Evolutionary conservation across 1,140 invertebrate species (phyloP).

Genomic region (Kradibia gibbosae): DNA sequence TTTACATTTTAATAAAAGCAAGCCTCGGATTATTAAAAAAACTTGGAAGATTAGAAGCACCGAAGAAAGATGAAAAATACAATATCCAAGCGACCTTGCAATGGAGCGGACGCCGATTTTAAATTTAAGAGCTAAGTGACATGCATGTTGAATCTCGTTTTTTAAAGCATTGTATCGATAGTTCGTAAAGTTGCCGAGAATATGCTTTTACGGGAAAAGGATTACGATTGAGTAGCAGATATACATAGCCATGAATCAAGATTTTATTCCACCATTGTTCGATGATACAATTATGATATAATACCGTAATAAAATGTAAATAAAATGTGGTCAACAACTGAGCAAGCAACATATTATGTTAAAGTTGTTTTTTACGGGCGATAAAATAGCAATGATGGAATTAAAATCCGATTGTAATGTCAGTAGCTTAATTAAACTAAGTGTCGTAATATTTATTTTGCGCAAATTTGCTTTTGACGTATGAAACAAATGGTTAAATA

Average conservation of each 20-base stretch:
- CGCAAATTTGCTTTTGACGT: too few relatives aligned
- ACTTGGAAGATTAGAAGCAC: background rate
- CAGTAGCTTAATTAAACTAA: background rate
- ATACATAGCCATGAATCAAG: background rate
- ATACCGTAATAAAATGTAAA: background rate
- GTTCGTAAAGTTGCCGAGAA: background rate
- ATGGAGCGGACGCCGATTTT: background rate
- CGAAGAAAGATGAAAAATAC: background rate
- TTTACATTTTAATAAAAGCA: conserved; percentile 1
- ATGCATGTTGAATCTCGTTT: background rate
- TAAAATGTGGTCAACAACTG: background rate
- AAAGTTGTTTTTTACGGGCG: background rate
- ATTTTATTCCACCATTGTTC: background rate
- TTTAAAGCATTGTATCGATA: background rate
- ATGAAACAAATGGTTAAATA: too few relatives aligned
- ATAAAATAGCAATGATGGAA: background rate
- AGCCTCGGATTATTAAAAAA: background rate
- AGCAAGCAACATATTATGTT: background rate
- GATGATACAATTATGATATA: background rate
- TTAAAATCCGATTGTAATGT: background rate
- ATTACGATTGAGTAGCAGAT: background rate
- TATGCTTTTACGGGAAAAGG: background rate
- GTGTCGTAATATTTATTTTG: too few relatives aligned
- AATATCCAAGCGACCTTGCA: background rate
- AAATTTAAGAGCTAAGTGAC: background rate